These are phyloP conservation scores for Papilio polyxenes DNA, from an alignment of 1,140 invertebrate genomes.

Conservation along the genomic window DNA sequence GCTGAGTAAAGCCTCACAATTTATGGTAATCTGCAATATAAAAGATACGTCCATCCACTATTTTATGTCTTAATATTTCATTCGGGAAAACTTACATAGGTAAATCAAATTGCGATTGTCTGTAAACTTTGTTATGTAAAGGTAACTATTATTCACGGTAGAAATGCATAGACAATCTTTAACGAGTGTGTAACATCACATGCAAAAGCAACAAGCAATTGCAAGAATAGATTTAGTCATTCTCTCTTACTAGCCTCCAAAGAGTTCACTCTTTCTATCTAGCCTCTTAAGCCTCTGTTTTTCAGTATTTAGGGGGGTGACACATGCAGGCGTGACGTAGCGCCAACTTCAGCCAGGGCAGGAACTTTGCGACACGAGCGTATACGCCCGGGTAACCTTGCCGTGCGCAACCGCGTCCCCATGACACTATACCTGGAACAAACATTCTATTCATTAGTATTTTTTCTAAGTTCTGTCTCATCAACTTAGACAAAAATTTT, in stretches of 20 bases:
- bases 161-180: background rate
- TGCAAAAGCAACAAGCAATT: background rate
- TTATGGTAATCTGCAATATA: background rate
- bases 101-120: background rate
- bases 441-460: background rate
- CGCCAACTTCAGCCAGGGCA: slow-evolving; percentile 80
- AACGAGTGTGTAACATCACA: background rate
- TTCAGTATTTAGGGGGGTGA: slow-evolving; percentile 54
- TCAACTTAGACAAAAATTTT: too few species aligned
- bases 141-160: background rate
- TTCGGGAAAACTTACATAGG: background rate
- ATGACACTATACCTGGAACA: slow-evolving; percentile 84
- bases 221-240: background rate
- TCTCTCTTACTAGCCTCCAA: slow-evolving; percentile 8
- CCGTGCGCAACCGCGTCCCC: slow-evolving; percentile 89
- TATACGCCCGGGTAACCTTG: slow-evolving; percentile 89
- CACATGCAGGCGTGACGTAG: slow-evolving; percentile 71
- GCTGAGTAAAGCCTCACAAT: background rate
- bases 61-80: background rate
- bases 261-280: background rate
- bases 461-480: too few species aligned
- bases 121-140: too few species aligned
- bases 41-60: background rate
- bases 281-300: slow-evolving; percentile 36
- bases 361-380: slow-evolving; percentile 86